phyloP scores from a whole-genome alignment of 2,888 invertebrate species.

The Trichogramma evanescens region DNA sequence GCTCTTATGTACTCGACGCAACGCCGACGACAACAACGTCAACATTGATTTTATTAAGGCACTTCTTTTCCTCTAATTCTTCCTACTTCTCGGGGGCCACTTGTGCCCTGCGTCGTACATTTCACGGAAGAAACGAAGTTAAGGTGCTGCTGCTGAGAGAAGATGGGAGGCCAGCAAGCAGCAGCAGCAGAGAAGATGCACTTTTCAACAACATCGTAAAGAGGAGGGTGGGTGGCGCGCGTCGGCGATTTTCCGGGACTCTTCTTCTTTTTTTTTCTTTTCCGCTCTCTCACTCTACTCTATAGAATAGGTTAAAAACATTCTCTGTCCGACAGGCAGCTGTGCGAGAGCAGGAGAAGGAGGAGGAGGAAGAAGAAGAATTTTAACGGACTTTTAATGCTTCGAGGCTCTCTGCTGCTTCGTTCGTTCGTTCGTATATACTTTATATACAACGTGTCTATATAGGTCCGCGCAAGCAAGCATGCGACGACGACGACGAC shows the following conservation, averaged over 20 bases:
- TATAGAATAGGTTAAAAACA: conserved; percentile 4
- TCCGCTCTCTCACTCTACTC: neutral
- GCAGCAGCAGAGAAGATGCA: neutral
- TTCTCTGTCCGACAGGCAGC: conserved; percentile 2
- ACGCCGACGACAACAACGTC: conserved; percentile 8
- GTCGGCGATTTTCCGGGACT: neutral
- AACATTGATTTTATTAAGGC: conserved; percentile 19
- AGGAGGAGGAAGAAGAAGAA: neutral
- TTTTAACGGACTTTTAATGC: conserved; percentile 19
- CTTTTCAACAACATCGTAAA: conserved; percentile 3
- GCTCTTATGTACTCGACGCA: neutral
- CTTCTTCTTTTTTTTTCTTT: conserved; percentile 1
- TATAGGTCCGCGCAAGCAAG: too few relatives aligned
- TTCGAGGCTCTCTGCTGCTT: neutral
- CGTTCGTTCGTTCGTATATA: too few relatives aligned
- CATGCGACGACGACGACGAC: too few relatives aligned
- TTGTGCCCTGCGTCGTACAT: conserved; percentile 6
- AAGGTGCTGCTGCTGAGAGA: neutral
- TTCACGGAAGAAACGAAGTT: conserved; percentile 4
- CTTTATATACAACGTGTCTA: too few relatives aligned
- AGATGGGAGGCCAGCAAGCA: neutral
- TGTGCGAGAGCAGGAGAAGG: neutral
- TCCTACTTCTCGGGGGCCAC: too few relatives aligned
- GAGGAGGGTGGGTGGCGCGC: neutral
- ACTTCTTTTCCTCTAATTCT: neutral